phyloP scores from a whole-genome alignment of 2,888 invertebrate species.

The Sinhomidia bicolor region DNA sequence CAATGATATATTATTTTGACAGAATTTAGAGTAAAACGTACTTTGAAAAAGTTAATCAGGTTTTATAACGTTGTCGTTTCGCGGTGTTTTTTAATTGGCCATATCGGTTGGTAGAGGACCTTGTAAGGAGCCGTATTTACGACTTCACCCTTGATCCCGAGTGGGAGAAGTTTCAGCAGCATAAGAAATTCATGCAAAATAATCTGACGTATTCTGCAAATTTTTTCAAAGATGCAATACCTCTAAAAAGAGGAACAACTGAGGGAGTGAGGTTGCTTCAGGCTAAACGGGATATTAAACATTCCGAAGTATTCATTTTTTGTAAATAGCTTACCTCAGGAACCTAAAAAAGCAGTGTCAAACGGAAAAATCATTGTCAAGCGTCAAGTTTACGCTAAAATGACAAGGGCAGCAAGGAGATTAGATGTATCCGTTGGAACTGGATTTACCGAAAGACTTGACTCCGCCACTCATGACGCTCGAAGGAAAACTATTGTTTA shows the following conservation, averaged over 20 bases:
- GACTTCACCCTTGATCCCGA: not conserved
- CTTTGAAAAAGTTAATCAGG: not conserved
- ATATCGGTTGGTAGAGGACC: not conserved
- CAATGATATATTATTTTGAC: too few species aligned
- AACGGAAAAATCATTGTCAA: not conserved
- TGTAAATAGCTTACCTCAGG: not conserved
- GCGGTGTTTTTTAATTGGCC: too few species aligned
- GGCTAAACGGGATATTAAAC: not conserved
- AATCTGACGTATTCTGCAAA: not conserved
- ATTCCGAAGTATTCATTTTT: conserved; percentile 31
- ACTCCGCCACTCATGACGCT: conserved; percentile 14
- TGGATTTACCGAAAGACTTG: conserved; percentile 19
- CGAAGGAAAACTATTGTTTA: conserved; percentile 46
- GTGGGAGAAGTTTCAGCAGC: not conserved
- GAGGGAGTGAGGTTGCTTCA: conserved; percentile 22
- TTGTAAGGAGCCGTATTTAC: too few species aligned
- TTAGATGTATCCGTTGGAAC: conserved; percentile 40
- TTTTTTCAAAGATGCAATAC: not conserved
- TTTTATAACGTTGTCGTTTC: too few species aligned
- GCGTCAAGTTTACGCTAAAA: conserved; percentile 24
- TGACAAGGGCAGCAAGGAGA: not conserved
- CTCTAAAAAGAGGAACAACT: not conserved
- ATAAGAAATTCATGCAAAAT: not conserved
- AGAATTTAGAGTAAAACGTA: too few species aligned
- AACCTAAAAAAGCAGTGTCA: not conserved